Base-by-base conservation (phyloP, 2,797 vertebrate genomes). In the Cryptoprocta ferox region DNA sequence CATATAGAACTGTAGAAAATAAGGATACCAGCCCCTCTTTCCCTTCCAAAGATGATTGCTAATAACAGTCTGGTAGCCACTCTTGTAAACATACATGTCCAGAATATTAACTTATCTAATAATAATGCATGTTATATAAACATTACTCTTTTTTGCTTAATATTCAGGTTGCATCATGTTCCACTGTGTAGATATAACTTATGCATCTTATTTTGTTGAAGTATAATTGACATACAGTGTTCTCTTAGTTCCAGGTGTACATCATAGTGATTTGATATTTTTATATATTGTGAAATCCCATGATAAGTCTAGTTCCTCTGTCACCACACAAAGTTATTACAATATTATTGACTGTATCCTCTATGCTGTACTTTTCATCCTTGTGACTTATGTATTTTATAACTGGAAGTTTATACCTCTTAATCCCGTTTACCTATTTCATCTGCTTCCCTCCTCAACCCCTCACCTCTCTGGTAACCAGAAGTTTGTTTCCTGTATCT, bases 11-110 rank as follows among this genome's bases (percentile, higher is more conserved):
- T 83, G 19, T 48, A 79, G 65, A 92, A 73, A 88, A 88, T 86
- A 65, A 66, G 32, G 88, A 8, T 85, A 39, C 26, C 88, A 37
- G 16, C 80, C 50, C 37, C 39, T 97, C 42, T 2, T 91, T 84
- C 32, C 42, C 2, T 93, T 84, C 32, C n/a, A 90, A 97, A 91
- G 24, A 45, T 71, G 76, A 39, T 63, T 96, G 42, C 42, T 86
- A 2, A 91, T 78, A 75, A 68, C 32, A 73, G 45, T 96, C 88
- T 93, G 53, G 37, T 84, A 81, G 61, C 35, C 39, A 89, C 65
- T 32, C 50, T 89, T 86, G 14, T 18, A 56, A 18, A 79, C 19
- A 42, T 68, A 82, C 1, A 45, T 45, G 63, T 4, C 85, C 59
- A 93, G 21, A 45, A 32, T 75, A 30, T 61, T 91, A 48, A 39